Conservation (phyloP, 2,113 vertebrate species). For the Dasyornis broadbenti region DNA sequence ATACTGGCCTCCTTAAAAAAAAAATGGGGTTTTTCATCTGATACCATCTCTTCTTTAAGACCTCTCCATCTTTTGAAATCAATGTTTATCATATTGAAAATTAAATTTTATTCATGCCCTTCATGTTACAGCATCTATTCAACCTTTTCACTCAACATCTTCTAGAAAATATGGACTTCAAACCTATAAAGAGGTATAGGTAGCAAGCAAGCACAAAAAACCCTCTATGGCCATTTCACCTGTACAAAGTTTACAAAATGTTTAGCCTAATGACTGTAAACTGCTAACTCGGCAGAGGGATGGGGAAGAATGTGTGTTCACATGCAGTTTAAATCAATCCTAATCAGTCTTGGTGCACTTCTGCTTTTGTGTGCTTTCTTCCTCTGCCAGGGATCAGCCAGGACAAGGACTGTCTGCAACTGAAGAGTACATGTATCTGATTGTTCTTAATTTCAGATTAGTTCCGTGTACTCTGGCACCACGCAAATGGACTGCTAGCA, state of each 20-base stretch:
- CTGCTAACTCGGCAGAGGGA: neutral
- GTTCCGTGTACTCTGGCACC: neutral
- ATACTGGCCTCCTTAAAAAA: neutral
- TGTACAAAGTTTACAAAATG: neutral
- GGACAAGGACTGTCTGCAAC: neutral
- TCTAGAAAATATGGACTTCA: neutral
- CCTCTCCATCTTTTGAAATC: neutral
- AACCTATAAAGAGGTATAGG: neutral
- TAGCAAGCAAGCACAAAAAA: neutral
- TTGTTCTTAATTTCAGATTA: neutral
- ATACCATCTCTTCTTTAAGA: neutral
- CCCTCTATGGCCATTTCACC: neutral
- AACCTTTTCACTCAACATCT: neutral
- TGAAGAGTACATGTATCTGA: neutral
- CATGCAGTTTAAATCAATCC: neutral
- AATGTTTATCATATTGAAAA: neutral
- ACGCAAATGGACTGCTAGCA: neutral
- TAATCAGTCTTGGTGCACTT: neutral
- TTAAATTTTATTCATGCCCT: neutral
- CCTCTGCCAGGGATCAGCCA: neutral
- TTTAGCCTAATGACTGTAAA: neutral
- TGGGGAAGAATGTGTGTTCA: neutral
- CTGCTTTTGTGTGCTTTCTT: neutral
- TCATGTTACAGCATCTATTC: neutral
- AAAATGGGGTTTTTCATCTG: neutral